Conservation (phyloP, 2,888 invertebrate genomes). For the Agrotis exclamationis region DNA sequence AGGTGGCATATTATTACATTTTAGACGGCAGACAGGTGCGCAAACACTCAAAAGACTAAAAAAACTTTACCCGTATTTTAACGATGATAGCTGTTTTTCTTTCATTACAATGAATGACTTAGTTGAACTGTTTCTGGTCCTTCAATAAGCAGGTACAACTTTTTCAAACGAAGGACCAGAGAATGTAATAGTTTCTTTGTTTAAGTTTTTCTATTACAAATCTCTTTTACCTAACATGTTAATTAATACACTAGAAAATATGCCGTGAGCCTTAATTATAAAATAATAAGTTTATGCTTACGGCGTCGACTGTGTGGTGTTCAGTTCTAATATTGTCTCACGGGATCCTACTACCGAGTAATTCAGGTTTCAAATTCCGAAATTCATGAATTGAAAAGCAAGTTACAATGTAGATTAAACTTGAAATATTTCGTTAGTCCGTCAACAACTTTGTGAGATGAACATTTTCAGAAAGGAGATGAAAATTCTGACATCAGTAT, state of each 20-base stretch:
- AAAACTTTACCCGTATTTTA: background rate
- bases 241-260: too few relatives aligned
- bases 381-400: background rate
- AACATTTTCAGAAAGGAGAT: background rate
- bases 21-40: too few relatives aligned
- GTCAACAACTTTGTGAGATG: background rate
- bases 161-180: background rate
- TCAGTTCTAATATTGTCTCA: too few relatives aligned
- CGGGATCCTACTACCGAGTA: too few relatives aligned
- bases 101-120: background rate
- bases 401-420: background rate
- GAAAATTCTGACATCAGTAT: background rate
- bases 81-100: background rate
- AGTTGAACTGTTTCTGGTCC: background rate
- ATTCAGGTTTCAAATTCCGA: too few relatives aligned
- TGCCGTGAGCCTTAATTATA: too few relatives aligned
- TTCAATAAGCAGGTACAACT: background rate
- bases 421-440: background rate
- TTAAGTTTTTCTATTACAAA: background rate
- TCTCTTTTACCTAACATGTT: background rate
- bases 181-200: background rate
- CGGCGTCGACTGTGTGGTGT: too few relatives aligned
- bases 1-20: background rate
- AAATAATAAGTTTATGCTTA: too few relatives aligned
- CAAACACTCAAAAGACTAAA: background rate